A percentile compares a stretch with the other conserved stretches of the same genome.
phyloP scores from a whole-genome alignment of 2,113 vertebrate genomes.

The Scatophagus argus region DNA sequence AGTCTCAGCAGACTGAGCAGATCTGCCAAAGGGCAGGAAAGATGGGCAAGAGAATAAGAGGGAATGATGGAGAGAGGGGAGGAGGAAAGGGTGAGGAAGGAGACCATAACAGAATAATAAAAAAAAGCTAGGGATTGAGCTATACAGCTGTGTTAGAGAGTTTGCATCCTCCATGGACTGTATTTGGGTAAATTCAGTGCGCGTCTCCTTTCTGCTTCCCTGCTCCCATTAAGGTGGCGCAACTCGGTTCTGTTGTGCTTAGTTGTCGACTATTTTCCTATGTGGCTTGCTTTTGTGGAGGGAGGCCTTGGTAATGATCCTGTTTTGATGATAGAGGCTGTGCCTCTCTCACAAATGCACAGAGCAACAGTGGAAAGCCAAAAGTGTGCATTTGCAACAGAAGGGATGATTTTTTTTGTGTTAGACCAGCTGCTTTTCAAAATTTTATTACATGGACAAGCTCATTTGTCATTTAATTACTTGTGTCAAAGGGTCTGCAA shows the following conservation, averaged over 20 bases:
- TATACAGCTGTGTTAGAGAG: slow-evolving; percentile 68
- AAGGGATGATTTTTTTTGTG: slow-evolving; percentile 38
- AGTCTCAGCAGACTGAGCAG: slow-evolving; percentile 24
- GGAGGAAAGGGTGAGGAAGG: neutral
- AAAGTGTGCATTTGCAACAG: slow-evolving; percentile 27
- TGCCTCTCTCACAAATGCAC: slow-evolving; percentile 6
- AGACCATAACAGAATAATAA: slow-evolving; percentile 13
- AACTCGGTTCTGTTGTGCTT: slow-evolving; percentile 38
- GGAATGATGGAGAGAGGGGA: neutral
- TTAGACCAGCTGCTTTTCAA: slow-evolving; percentile 23
- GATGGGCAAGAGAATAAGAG: neutral
- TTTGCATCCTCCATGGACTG: slow-evolving; percentile 49
- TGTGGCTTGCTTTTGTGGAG: slow-evolving; percentile 34
- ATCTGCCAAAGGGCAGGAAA: slow-evolving; percentile 23
- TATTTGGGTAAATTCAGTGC: slow-evolving; percentile 6
- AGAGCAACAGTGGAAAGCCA: slow-evolving; percentile 1
- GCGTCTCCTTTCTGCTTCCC: slow-evolving; percentile 13
- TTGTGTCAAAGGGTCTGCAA: neutral
- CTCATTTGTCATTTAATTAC: slow-evolving; percentile 39
- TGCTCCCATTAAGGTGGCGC: slow-evolving; percentile 39
- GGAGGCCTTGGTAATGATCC: slow-evolving; percentile 45
- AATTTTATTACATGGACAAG: neutral
- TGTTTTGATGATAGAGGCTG: slow-evolving; percentile 33
- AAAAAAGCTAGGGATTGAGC: neutral
- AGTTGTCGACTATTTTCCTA: slow-evolving; percentile 37